A percentile compares a stretch with the other conserved stretches of the same genome.
phyloP scores from a whole-genome alignment of 2,113 vertebrate genomes.

The Phaethornis superciliosus region DNA sequence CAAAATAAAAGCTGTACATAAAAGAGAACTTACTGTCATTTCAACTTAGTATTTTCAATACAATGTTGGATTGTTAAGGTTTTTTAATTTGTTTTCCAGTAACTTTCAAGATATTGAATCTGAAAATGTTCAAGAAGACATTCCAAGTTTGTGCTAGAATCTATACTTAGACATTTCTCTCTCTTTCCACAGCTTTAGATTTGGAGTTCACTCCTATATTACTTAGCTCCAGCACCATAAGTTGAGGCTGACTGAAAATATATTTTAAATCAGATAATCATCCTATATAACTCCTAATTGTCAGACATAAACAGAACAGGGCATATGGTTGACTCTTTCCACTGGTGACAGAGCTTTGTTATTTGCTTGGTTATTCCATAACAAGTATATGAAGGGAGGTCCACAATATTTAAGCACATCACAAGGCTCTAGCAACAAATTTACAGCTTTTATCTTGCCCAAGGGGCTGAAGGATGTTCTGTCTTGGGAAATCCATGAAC shows the following conservation, averaged over 20 bases:
- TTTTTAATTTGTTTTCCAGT: background rate
- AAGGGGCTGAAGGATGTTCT: background rate
- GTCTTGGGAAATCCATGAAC: background rate
- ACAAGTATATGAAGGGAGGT: background rate
- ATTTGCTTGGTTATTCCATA: background rate
- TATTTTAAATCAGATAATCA: background rate
- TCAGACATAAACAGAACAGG: background rate
- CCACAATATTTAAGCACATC: background rate
- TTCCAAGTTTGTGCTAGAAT: background rate
- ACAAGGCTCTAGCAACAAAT: background rate
- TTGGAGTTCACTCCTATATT: rapidly evolving
- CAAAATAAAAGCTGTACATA: background rate
- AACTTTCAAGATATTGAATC: background rate
- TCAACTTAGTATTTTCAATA: background rate
- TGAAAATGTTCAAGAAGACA: background rate
- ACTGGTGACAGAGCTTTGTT: background rate
- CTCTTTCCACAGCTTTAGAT: background rate
- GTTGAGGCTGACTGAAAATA: background rate
- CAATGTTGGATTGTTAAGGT: background rate
- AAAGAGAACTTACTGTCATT: background rate
- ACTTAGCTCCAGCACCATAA: background rate
- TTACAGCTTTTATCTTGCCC: background rate
- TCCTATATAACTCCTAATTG: background rate
- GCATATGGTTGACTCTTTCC: background rate
- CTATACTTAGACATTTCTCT: background rate